Evolutionary conservation across 2,113 vertebrate species (phyloP).

Genomic region (Nycticryphes semicollaris): DNA sequence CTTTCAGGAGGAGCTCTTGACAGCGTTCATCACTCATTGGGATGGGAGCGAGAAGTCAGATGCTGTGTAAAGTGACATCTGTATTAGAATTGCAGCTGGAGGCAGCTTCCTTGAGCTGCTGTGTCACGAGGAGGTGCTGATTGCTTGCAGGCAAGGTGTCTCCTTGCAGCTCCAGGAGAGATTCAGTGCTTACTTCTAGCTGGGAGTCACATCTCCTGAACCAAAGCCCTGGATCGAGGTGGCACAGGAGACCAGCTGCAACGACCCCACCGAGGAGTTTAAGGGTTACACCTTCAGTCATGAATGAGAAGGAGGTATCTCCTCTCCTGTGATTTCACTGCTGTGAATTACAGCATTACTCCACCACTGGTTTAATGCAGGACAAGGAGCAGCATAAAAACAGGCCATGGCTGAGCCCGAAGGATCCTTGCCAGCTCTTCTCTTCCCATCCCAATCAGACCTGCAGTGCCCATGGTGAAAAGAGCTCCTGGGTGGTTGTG

Average conservation of each 20-base stretch:
- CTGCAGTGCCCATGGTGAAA: neutral
- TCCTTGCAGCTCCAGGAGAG: neutral
- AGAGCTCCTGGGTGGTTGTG: neutral
- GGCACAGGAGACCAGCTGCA: neutral
- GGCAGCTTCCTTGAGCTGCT: neutral
- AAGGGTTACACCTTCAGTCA: neutral
- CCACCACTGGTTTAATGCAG: neutral
- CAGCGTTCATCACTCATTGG: rapidly evolving
- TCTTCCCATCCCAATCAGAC: neutral
- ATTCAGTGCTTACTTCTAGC: neutral
- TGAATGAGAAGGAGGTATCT: neutral
- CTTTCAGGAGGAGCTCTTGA: neutral
- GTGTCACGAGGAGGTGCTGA: neutral
- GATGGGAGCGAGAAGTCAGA: neutral
- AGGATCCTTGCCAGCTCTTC: neutral
- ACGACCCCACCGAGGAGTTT: rapidly evolving
- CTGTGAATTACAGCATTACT: neutral
- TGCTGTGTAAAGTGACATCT: neutral
- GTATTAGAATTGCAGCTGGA: neutral
- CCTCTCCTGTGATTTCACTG: neutral
- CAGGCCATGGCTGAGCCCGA: neutral
- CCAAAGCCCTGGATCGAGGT: neutral
- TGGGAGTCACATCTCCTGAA: neutral
- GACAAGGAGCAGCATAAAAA: neutral
- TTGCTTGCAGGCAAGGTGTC: neutral